Base-by-base conservation (phyloP, 1,140 invertebrate genomes). In the Adelges cooleyi region DNA sequence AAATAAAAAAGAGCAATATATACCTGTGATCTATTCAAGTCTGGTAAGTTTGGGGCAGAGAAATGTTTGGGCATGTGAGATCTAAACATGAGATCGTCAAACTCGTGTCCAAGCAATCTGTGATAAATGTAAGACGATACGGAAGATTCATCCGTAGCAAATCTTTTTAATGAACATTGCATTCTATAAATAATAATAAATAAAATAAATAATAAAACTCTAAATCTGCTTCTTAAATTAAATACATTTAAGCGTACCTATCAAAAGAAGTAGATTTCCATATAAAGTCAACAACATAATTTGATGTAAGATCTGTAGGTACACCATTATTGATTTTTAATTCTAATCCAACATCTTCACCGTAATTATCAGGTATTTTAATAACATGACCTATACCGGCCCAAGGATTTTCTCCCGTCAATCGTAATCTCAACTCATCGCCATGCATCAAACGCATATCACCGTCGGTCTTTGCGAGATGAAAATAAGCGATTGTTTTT, bases 261-360 rank as follows among this genome's bases (percentile, higher is more conserved):
- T 99, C 95, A 77, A 99, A 99, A 44, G 92, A 95, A 1, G 95
- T 99, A 65, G 94, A 95, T 74, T 99, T 99, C 97, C 96, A 99
- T 20, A 99, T 97, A 77, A 98, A 99, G 77, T 99, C 96, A 11
- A 99, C 92, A 0, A 95, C 91, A 78, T 98, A 99, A 75, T 96
- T 96, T 50, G 89, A 89, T 20, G 86, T 90, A 73, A 90, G 94
- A 67, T 95, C 92, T 0, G 86, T 86, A 0, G 95, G 94, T 0
- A 92, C 92, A 18, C 89, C 90, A 17, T 85, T 82, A 69, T 89
- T 92, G 68, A 84, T 87, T 73, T 97, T 98, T 70, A 99, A 75
- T 74, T 99, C 96, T 23, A 99, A 86, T 0, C 95, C 95, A 15
- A 99, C 93, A 75, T 99, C 96, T 73, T 99, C 96, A 18, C 92